These are phyloP conservation scores for Vespertilio murinus DNA, from an alignment of 2,797 vertebrate genomes.

Conservation along the genomic window DNA sequence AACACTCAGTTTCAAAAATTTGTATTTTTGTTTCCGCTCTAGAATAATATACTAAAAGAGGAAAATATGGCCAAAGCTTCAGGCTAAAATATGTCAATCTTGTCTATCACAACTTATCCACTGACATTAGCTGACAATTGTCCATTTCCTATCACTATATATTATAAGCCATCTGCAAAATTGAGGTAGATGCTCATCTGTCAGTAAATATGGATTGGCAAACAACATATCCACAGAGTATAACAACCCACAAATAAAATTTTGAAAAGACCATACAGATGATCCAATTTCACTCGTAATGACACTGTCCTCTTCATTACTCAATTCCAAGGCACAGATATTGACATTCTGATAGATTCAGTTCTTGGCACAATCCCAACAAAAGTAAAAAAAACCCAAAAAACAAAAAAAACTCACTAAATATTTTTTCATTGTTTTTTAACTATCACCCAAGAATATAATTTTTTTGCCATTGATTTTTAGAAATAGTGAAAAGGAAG, in stretches of 20 bases:
- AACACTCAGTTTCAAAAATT: background rate
- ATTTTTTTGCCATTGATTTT: too few relatives aligned
- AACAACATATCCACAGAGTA: background rate
- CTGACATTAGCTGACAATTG: background rate
- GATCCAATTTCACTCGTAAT: background rate
- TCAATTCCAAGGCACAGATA: background rate
- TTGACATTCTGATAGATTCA: background rate
- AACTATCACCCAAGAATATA: too few relatives aligned
- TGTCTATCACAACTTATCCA: background rate
- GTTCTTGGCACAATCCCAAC: background rate
- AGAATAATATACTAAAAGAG: background rate
- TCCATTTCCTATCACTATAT: background rate
- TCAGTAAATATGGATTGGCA: background rate
- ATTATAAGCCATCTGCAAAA: background rate
- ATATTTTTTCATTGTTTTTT: background rate
- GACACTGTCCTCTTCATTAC: background rate
- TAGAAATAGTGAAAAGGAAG: too few relatives aligned
- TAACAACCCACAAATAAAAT: background rate
- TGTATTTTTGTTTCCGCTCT: background rate
- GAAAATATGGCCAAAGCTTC: background rate
- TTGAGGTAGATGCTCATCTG: background rate
- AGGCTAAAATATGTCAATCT: background rate
- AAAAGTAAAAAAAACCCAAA: too few relatives aligned
- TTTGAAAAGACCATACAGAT: background rate
- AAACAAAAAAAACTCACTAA: background rate